phyloP scores from a whole-genome alignment of 2,113 vertebrate species.

The Sitta europaea region DNA sequence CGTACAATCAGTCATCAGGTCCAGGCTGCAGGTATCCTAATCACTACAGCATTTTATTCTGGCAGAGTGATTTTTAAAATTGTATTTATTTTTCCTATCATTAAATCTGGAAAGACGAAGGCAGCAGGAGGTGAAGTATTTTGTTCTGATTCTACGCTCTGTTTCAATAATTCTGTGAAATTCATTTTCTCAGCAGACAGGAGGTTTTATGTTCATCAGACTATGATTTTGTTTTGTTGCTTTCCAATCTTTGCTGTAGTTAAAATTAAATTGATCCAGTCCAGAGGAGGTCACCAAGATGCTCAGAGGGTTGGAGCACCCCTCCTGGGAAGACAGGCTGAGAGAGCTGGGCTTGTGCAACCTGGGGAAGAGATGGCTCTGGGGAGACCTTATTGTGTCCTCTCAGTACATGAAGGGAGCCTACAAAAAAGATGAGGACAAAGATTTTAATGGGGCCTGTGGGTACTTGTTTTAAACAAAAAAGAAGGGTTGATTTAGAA shows the following conservation, averaged over 20 bases:
- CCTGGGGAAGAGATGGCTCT: neutral
- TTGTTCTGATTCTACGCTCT: neutral
- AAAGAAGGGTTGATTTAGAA: neutral
- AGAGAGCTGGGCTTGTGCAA: neutral
- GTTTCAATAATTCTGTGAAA: neutral
- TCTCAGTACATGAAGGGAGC: neutral
- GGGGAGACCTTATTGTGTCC: neutral
- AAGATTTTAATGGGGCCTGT: neutral
- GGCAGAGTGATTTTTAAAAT: neutral
- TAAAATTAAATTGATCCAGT: neutral
- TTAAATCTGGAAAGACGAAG: neutral
- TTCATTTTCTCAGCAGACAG: neutral
- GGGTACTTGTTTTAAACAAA: neutral
- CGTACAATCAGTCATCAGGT: neutral
- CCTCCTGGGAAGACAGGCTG: neutral
- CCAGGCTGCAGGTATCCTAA: neutral
- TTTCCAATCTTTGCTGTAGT: neutral
- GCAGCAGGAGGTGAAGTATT: neutral
- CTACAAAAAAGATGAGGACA: neutral
- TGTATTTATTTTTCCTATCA: neutral
- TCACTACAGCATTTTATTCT: neutral
- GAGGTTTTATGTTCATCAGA: neutral
- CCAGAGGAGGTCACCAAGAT: neutral
- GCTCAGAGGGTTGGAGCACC: neutral
- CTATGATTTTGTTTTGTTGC: neutral